Evolutionary conservation across 2,888 invertebrate genomes (phyloP).

Genomic region (Conomelus anceps): DNA sequence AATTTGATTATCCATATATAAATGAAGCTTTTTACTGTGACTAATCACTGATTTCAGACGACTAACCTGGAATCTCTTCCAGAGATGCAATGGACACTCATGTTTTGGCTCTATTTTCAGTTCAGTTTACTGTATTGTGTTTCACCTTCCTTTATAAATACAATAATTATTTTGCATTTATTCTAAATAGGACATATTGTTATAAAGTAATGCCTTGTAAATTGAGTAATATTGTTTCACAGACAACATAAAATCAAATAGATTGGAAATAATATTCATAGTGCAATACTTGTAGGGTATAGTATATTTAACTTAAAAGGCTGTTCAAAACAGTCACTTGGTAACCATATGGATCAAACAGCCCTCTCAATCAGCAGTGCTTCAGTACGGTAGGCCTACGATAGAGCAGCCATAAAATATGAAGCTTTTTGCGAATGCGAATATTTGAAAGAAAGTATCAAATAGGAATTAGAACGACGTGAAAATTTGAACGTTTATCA

Average conservation of each 20-base stretch:
- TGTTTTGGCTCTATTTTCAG: not conserved
- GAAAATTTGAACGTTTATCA: not conserved
- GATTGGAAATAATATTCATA: not conserved
- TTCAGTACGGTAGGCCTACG: not conserved
- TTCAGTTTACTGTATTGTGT: too few species aligned
- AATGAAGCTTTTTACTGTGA: too few species aligned
- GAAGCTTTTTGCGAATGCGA: not conserved
- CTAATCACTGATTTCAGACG: too few species aligned
- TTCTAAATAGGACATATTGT: not conserved
- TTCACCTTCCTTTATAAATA: too few species aligned
- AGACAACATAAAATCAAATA: not conserved
- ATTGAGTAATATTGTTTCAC: not conserved
- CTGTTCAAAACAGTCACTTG: not conserved
- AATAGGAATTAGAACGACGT: not conserved
- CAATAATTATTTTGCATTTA: too few species aligned
- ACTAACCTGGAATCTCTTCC: not conserved
- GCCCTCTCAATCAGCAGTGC: not conserved
- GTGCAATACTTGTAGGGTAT: not conserved
- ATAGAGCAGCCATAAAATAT: not conserved
- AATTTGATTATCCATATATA: too few species aligned
- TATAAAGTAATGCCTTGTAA: not conserved
- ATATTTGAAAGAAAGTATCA: not conserved
- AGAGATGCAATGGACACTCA: not conserved
- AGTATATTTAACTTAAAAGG: not conserved
- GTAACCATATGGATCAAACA: not conserved